phyloP scores from a whole-genome alignment of 2,888 invertebrate species.

The Drymonia ruficornis region DNA sequence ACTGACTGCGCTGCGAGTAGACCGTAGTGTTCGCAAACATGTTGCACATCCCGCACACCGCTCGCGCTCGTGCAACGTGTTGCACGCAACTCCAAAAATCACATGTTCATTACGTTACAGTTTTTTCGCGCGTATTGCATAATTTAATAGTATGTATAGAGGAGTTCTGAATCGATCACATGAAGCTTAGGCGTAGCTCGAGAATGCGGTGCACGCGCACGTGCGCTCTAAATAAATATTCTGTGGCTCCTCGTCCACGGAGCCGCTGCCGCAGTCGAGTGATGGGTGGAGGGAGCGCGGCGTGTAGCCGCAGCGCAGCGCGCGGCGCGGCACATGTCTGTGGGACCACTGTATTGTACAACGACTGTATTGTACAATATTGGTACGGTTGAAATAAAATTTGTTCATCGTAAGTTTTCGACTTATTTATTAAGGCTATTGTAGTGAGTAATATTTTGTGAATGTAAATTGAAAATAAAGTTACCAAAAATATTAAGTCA shows the following conservation, averaged over 20 bases:
- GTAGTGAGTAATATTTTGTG: background rate
- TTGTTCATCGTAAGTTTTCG: no score
- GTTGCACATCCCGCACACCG: background rate
- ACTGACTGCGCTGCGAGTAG: background rate
- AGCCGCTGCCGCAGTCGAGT: no score
- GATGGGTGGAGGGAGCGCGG: no score
- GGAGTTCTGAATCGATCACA: no score
- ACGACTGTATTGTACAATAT: background rate
- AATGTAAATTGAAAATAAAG: background rate
- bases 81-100: background rate
- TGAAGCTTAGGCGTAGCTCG: no score
- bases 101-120: background rate
- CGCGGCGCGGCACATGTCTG: background rate
- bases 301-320: no score
- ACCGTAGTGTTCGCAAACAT: background rate
- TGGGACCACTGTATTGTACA: conserved; percentile 1
- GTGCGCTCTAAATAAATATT: no score
- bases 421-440: background rate
- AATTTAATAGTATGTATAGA: no score
- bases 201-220: no score
- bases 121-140: no score
- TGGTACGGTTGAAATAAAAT: background rate
- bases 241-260: no score
- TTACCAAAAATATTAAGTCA: background rate
- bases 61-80: background rate